These are phyloP conservation scores for Hydrochoerus hydrochaeris DNA, from an alignment of 2,113 vertebrate genomes.

Conservation along the genomic window DNA sequence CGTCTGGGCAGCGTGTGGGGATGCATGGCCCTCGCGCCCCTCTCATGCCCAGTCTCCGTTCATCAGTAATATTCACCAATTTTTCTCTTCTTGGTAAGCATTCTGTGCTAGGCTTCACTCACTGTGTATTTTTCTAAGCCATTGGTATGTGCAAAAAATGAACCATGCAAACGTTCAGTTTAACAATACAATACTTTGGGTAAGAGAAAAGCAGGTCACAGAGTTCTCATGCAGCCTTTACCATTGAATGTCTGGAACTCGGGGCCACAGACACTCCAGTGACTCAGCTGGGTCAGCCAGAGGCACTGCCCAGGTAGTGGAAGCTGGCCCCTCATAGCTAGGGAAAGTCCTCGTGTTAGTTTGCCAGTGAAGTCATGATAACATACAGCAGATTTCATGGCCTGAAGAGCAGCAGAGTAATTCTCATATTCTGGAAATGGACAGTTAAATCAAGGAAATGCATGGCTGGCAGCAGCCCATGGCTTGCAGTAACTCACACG, in stretches of 20 bases:
- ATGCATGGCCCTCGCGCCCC: background rate
- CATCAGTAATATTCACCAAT: constrained; percentile 8
- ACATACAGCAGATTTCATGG: background rate
- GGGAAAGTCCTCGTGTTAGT: background rate
- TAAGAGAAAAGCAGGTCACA: constrained; percentile 21
- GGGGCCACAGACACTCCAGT: background rate
- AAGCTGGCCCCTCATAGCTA: background rate
- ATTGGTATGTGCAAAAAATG: constrained; percentile 18
- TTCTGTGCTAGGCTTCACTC: background rate
- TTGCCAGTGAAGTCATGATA: background rate
- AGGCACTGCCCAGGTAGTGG: background rate
- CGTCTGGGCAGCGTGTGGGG: background rate
- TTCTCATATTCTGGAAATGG: background rate
- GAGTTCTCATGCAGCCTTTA: background rate
- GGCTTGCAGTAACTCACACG: background rate
- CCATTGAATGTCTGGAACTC: background rate
- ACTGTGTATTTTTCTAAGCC: constrained; percentile 38
- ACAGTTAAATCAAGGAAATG: background rate
- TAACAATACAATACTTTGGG: background rate
- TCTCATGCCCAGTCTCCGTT: background rate
- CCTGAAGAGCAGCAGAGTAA: background rate
- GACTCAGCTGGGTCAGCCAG: background rate
- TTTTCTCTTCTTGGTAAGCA: constrained; percentile 32
- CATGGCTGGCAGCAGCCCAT: background rate
- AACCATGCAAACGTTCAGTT: background rate